Percentiles rank a stretch among this genome's conserved stretches.
Conservation (phyloP, 2,797 vertebrate genomes). For the Harpagifer antarcticus region DNA sequence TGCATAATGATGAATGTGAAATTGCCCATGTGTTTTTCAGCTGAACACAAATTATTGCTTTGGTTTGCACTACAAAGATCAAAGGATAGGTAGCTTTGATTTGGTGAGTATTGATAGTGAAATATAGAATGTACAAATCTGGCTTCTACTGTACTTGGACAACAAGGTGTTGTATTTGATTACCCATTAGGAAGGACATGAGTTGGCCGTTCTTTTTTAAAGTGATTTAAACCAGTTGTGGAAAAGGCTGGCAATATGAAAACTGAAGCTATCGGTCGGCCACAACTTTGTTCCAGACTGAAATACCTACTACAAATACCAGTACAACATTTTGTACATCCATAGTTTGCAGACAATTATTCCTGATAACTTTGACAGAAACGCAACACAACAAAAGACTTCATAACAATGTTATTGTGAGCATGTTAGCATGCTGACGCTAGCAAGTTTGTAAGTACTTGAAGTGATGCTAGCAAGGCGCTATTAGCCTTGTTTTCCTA, state of each 20-base stretch:
- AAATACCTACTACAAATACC: not conserved
- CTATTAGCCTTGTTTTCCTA: not conserved
- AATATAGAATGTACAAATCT: not conserved
- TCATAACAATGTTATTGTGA: no score
- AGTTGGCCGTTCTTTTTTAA: not conserved
- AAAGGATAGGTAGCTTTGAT: not conserved
- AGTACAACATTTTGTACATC: not conserved
- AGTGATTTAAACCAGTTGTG: no score
- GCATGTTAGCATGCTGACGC: no score
- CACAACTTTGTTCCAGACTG: not conserved
- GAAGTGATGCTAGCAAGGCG: no score
- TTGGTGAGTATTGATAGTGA: not conserved
- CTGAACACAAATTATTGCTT: slow-evolving; percentile 2
- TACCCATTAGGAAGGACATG: not conserved
- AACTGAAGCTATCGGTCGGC: not conserved
- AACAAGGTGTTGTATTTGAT: not conserved
- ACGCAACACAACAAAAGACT: no score
- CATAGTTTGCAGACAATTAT: not conserved
- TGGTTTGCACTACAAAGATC: slow-evolving; percentile 1
- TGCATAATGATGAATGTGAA: slow-evolving; percentile 18
- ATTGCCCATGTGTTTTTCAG: not conserved
- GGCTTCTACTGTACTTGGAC: not conserved
- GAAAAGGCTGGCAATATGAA: not conserved
- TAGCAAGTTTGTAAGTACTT: not conserved
- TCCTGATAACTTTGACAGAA: not conserved